A percentile compares a stretch with the other conserved stretches of the same genome.
Evolutionary conservation across 2,113 vertebrate species (phyloP).

Genomic region (Nasalis larvatus): DNA sequence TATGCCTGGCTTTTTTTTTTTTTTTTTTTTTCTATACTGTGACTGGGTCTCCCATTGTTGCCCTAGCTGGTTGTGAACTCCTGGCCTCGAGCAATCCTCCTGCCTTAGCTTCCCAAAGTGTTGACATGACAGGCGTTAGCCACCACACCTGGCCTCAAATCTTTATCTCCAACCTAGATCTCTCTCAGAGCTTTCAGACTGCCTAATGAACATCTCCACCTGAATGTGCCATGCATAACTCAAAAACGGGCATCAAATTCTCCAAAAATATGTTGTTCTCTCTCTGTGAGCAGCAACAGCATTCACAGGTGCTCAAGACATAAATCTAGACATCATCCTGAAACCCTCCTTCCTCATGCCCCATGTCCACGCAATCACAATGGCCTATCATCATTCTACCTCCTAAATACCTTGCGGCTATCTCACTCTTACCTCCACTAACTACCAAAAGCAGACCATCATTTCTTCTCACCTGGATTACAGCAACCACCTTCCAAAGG

Average conservation of each 20-base stretch:
- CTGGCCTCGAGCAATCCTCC: no score
- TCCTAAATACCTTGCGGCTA: not conserved
- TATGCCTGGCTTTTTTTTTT: no score
- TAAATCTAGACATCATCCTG: slow-evolving; percentile 2
- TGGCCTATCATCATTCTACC: not conserved
- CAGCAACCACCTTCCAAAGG: not conserved
- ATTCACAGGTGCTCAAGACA: not conserved
- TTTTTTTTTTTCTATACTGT: no score
- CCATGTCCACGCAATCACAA: not conserved
- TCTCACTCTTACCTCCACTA: not conserved
- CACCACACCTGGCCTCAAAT: not conserved
- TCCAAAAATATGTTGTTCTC: not conserved
- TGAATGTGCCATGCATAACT: not conserved
- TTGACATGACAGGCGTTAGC: no score
- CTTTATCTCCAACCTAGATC: not conserved
- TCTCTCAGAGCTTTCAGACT: not conserved
- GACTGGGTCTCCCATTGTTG: no score
- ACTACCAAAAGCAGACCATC: not conserved
- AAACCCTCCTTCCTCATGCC: not conserved
- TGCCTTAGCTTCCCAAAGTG: no score
- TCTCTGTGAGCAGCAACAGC: not conserved
- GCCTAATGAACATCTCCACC: not conserved
- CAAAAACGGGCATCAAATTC: not conserved
- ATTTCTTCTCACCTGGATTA: not conserved
- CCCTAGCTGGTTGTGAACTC: no score